Evolutionary conservation across 2,797 vertebrate genomes (phyloP).

Genomic region (Protosalanx chinensis): DNA sequence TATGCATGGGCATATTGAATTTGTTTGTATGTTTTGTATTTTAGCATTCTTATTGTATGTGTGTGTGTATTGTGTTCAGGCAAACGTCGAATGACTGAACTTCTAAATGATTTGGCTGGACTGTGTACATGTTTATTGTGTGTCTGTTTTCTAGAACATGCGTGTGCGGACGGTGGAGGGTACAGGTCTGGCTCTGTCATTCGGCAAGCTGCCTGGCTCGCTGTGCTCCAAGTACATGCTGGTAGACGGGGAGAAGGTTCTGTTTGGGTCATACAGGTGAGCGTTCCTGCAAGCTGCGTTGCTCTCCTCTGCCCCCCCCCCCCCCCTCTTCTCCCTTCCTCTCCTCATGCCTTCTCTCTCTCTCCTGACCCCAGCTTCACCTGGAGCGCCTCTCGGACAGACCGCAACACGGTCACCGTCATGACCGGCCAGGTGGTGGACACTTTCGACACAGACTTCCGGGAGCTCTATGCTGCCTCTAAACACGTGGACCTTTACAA

Average conservation of each 20-base stretch:
- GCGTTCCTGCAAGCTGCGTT: constrained; percentile 1
- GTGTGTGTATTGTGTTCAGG: too few species aligned
- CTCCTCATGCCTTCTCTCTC: neutral
- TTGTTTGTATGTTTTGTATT: neutral
- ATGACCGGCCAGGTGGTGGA: constrained; percentile 89
- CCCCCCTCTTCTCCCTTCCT: too few species aligned
- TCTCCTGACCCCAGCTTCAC: constrained; percentile 78
- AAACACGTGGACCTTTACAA: constrained; percentile 84
- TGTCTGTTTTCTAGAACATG: constrained; percentile 78
- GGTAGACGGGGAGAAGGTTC: constrained; percentile 92
- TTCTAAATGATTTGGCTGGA: too few species aligned
- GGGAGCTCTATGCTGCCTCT: constrained; percentile 90
- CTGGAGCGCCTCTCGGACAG: constrained; percentile 87
- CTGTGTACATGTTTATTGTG: neutral
- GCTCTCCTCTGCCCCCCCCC: too few species aligned
- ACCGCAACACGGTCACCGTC: constrained; percentile 87
- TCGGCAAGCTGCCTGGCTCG: constrained; percentile 84
- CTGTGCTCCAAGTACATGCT: constrained; percentile 90
- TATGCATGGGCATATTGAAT: too few species aligned
- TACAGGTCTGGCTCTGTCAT: constrained; percentile 81
- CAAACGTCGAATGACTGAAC: too few species aligned
- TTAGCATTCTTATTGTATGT: too few species aligned
- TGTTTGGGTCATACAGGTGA: constrained; percentile 93
- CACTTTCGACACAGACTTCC: constrained; percentile 87
- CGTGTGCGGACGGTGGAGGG: constrained; percentile 86